Base-by-base conservation (phyloP, 2,797 vertebrate genomes). In the Acanthornis magna region DNA sequence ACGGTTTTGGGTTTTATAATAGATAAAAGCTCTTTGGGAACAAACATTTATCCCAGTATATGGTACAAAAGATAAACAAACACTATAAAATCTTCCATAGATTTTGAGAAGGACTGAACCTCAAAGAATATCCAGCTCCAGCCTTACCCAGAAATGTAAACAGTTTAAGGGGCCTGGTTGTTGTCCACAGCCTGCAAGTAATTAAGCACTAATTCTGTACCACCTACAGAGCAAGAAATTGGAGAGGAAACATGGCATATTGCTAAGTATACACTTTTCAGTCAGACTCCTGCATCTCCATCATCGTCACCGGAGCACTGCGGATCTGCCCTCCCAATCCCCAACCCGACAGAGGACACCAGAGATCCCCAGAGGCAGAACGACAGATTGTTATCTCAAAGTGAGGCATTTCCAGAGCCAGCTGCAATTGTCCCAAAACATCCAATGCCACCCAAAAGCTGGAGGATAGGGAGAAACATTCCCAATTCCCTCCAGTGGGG, bases 181-280 rank as follows among this genome's bases (percentile, higher is more conserved):
- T 65, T 91, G 51, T 92, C 91, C 51, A 51, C 55, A 88, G 92
- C 85, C 96, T 95, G 95, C 70, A 95, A 95, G 75, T 76, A 94
- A 97, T 96, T 96, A 96, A 92, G 58, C 75, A 82, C 82, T 91
- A 92, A 96, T 95, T 97, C 67, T 67, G 51, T 86, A 88, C 96
- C 94, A 96, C 94, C 96, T 97, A 96, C 91, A 26, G 84, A 96
- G 96, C 18, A 20, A 88, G 76, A 58, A 94, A 94, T 26, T 55
- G 89, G 91, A 94, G 92, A 85, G 67, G 71, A 88, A 96, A 90
- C n/a, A 57, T 0, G n/a, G 88, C 72, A 72, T 85, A 62, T 43
- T 30, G 36, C 47, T 82, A 71, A 80, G 54, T 16, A 84, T 53
- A 91, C 50, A 34, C 72, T 93, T 77, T 38, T 53, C 80, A 82